Base-by-base conservation (phyloP, 2,888 invertebrate species). In the Drosophila putrida region DNA sequence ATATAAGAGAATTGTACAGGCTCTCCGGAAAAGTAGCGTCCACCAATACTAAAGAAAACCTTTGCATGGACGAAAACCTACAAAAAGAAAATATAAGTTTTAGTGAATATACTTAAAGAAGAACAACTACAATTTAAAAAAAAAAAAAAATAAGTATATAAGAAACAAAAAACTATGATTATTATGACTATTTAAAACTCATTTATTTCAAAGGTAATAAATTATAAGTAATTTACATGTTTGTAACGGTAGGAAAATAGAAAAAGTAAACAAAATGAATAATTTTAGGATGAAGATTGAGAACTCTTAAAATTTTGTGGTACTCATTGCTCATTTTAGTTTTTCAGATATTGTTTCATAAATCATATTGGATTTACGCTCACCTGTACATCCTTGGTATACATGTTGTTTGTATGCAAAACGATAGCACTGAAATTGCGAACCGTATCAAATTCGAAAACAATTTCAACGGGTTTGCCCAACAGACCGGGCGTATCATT, bases 61-160 rank as follows among this genome's bases (percentile, higher is more conserved):
- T 95, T 95, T 38, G 96, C 97, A 85, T 95, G 95, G 10, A 95
- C 95, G 92, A 97, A 97, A 67, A 96, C 96, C 94, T 96, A 25
- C 46, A 35, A 44, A 50, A 15, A 27, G 11, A 4, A 13, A 46
- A 46, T 11, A 11, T 3, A 11, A 43, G 5, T 20, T 10, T 20
- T 4, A 41, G 10, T 8, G 6, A 0, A 6, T 31, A 2, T 6
- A 28, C 28, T 28, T 31, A 8, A 6, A 31, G 31, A n/a, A n/a
- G n/a, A n/a, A n/a, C n/a, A n/a, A n/a, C n/a, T n/a, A n/a, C n/a
- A n/a, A n/a, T n/a, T n/a, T n/a, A n/a, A n/a, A n/a, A n/a, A n/a
- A n/a, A n/a, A n/a, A n/a, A n/a, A n/a, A 20, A 2, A 20, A 20
- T 20, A 20, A 20, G 2, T 20, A 20, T 20, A 20, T 20, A 2